phyloP scores from a whole-genome alignment of 2,797 vertebrate species.

The Trachops cirrhosus region DNA sequence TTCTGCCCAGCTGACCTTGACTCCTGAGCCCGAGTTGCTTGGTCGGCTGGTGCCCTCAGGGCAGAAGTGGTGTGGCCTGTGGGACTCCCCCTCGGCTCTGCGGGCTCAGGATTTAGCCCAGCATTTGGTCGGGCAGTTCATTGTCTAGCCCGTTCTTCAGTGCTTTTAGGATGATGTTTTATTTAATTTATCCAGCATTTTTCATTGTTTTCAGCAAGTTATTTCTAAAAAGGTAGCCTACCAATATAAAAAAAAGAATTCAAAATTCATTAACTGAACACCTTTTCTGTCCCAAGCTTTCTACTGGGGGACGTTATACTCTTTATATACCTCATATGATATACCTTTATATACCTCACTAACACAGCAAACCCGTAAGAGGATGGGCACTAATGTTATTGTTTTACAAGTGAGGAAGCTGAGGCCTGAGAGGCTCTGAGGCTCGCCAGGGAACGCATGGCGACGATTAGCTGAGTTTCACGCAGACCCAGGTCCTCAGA shows the following conservation, averaged over 20 bases:
- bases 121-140: no score
- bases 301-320: not conserved
- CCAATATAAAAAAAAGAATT: not conserved
- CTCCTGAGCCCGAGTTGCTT: not conserved
- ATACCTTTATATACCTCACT: not conserved
- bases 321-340: no score
- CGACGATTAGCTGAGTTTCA: fast-evolving
- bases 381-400: fast-evolving
- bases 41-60: not conserved
- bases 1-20: not conserved
- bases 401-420: not conserved
- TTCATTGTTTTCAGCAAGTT: not conserved
- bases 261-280: not conserved
- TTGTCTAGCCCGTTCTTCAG: not conserved
- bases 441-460: not conserved
- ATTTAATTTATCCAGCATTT: not conserved
- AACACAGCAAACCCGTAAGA: not conserved
- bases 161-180: not conserved
- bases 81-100: not conserved
- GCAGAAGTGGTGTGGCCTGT: not conserved
- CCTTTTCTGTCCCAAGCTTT: not conserved
- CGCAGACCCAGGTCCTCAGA: not conserved
- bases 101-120: not conserved
- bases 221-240: not conserved
- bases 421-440: not conserved